Evolutionary conservation across 2,888 invertebrate species (phyloP), one percentile per base, ranked within the genome.

Genomic region (Lumbricus terrestris): DNA sequence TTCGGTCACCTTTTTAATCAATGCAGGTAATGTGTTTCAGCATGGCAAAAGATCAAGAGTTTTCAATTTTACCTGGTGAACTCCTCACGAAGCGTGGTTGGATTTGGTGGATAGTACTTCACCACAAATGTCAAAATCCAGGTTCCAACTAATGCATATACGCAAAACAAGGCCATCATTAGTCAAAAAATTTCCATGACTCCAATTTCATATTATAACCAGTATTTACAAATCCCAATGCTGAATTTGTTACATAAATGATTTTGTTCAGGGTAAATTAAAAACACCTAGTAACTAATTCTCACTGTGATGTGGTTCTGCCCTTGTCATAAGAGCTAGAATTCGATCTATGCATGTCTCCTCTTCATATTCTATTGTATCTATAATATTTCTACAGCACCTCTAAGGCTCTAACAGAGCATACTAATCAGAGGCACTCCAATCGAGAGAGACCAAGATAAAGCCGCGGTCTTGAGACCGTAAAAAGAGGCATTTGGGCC

Each of bases 91-190:
- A 88, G 42, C 34, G 33, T 4, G 33, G 38, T 42, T 38, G 88
- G 88, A 42, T 88, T 42, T 38, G 88, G 88, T 34, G 42, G 40
- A n/a, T 88, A 88, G 42, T n/a, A 88, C 42, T 88, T 88, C n/a
- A 88, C 88, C 42, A 40, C 88, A 42, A 88, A 88, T 40, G 34
- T n/a, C 20, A 88, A 88, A 40, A 13, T 42, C 88, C 88, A 88
- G 38, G 42, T 8, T 20, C 40, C 88, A 38, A 8, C 88, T 88
- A 40, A 88, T 40, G 34, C 8, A 88, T 88, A 88, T 88, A 88
- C 1, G n/a, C 69, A 69, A 69, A 69, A 29, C 69, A 47, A 8
- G 23, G 23, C 8, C 47, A 69, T 69, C 69, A 69, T n/a, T n/a
- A n/a, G 29, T n/a, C 4, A n/a, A 16, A n/a, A 69, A n/a, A 16